phyloP scores from a whole-genome alignment of 2,113 vertebrate genomes.

The Calidris pugnax region DNA sequence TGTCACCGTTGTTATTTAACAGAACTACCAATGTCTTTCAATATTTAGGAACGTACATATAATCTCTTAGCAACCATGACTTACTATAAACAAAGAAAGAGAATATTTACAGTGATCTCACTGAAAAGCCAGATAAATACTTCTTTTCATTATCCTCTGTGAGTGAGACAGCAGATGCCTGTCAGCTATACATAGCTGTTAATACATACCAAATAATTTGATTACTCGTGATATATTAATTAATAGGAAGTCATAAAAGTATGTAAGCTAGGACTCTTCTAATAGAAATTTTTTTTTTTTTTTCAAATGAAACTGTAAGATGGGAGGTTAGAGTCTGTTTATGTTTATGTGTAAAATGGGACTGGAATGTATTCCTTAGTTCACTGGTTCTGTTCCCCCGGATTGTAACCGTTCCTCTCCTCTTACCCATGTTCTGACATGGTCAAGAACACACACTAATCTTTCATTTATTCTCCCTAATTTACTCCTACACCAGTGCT shows the following conservation, averaged over 20 bases:
- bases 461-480: not conserved
- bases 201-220: not conserved
- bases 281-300: not conserved
- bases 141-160: not conserved
- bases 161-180: not conserved
- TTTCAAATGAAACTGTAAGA: not conserved
- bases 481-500: not conserved
- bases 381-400: not conserved
- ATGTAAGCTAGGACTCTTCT: not conserved
- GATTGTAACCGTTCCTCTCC: accelerated
- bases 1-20: not conserved
- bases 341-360: not conserved
- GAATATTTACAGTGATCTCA: not conserved
- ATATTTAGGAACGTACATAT: not conserved
- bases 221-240: not conserved
- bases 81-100: not conserved
- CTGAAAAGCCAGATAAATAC: not conserved
- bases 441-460: not conserved
- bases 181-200: not conserved
- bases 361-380: not conserved
- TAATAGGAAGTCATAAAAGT: not conserved
- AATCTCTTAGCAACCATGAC: not conserved
- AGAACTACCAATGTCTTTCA: not conserved
- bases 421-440: not conserved
- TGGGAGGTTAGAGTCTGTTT: not conserved